Evolutionary conservation across 2,113 vertebrate species (phyloP).

Genomic region (Prinia subflava): DNA sequence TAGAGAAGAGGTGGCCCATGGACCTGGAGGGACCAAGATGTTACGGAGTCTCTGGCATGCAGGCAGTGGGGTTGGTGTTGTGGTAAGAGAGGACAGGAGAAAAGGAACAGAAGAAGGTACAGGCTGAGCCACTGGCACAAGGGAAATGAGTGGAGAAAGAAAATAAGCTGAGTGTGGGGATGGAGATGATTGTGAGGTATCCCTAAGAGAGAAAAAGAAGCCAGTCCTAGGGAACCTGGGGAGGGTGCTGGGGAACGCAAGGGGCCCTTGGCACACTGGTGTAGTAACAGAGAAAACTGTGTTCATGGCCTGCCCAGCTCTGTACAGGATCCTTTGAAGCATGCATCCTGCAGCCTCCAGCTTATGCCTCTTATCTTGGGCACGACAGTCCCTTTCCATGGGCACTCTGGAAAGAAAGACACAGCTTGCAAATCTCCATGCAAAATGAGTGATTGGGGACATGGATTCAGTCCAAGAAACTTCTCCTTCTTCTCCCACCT

Average conservation of each 20-base stretch:
- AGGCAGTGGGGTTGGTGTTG: background rate
- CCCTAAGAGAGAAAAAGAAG: background rate
- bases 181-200: background rate
- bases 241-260: background rate
- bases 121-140: background rate
- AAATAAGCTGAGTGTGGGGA: background rate
- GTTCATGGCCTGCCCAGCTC: background rate
- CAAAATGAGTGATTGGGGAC: background rate
- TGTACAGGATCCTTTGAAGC: background rate
- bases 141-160: background rate
- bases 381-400: background rate
- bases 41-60: background rate
- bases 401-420: background rate
- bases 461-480: background rate
- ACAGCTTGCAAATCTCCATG: background rate
- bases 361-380: background rate
- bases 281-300: background rate
- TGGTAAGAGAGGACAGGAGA: background rate
- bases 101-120: background rate
- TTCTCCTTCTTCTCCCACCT: background rate
- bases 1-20: background rate
- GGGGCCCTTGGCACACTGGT: fast-evolving
- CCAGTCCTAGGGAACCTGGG: background rate
- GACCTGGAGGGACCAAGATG: background rate
- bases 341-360: background rate